Conservation (phyloP, 2,888 invertebrate species). For the Melanotus villosus region DNA sequence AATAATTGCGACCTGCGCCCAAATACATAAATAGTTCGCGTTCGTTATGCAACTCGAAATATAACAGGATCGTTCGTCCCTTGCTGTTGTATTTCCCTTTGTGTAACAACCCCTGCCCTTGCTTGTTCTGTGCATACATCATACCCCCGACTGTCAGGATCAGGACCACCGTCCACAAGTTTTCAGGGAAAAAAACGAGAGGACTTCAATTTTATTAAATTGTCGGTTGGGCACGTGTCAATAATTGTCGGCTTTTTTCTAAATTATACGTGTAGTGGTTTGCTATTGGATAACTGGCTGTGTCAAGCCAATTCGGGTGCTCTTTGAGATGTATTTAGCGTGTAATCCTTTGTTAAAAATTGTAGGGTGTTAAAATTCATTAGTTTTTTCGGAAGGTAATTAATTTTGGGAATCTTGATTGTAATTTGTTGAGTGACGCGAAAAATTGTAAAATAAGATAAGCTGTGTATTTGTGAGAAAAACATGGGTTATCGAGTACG, state of each 20-base stretch:
- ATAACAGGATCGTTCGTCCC: background rate
- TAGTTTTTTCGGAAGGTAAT: no score
- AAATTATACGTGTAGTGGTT: conserved; percentile 15
- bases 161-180: background rate
- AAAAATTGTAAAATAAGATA: no score
- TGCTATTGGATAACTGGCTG: conserved; percentile 6
- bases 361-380: background rate
- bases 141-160: conserved; percentile 6
- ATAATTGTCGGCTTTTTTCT: background rate
- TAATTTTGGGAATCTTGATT: no score
- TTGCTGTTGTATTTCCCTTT: background rate
- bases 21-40: background rate
- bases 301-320: background rate
- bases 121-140: background rate
- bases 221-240: background rate
- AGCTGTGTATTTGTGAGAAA: no score
- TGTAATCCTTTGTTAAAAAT: background rate
- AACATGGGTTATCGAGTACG: no score
- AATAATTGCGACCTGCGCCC: conserved; percentile 3
- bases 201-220: conserved; percentile 3
- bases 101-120: background rate
- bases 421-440: no score
- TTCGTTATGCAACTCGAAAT: background rate
- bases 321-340: background rate
- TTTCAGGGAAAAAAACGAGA: conserved; percentile 8